A percentile compares a stretch with the other conserved stretches of the same genome.
Conservation (phyloP, 2,888 invertebrate genomes). For the Protonemura montana region DNA sequence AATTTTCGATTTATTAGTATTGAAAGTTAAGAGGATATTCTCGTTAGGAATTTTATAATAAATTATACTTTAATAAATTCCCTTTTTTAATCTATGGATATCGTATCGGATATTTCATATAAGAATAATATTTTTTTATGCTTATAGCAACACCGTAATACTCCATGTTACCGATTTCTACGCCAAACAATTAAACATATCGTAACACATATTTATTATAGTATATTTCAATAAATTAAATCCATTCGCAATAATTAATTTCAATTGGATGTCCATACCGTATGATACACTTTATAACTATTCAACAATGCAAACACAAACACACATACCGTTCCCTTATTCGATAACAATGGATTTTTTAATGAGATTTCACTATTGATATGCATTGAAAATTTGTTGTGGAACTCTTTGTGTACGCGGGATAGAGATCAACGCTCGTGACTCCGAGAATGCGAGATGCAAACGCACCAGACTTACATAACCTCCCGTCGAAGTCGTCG, state of each 20-base stretch:
- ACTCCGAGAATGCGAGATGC: too few species aligned
- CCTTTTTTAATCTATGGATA: background rate
- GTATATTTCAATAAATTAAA: constrained; percentile 7
- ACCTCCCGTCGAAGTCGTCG: too few species aligned
- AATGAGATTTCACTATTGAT: background rate
- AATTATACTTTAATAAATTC: background rate
- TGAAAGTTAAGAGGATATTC: background rate
- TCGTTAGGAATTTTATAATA: background rate
- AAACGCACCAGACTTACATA: too few species aligned
- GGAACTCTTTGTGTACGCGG: too few species aligned
- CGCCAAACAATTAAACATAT: background rate
- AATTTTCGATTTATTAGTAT: background rate
- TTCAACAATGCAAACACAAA: background rate
- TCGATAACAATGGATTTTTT: constrained; percentile 5
- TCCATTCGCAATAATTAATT: background rate
- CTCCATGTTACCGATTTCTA: background rate
- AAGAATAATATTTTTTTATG: background rate
- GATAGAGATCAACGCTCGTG: too few species aligned
- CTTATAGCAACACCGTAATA: background rate
- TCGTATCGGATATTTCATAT: background rate
- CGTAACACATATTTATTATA: background rate
- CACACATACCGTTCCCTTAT: background rate
- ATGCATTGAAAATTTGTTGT: background rate
- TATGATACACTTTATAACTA: background rate
- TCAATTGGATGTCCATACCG: background rate